Conservation (phyloP, 2,888 invertebrate genomes). For the Amphimallon solstitiale region DNA sequence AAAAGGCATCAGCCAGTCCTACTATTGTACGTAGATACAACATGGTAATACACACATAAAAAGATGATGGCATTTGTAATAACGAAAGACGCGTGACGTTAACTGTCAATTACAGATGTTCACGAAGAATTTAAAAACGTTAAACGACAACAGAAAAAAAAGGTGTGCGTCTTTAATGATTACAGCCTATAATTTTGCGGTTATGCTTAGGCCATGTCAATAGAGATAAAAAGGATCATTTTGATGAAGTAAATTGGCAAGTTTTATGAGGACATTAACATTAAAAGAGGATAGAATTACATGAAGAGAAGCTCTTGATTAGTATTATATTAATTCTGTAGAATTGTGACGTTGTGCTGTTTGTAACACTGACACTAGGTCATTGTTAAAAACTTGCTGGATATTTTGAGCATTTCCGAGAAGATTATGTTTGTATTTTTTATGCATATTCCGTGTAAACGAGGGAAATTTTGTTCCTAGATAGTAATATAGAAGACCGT, state of each 20-base stretch:
- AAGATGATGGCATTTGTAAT: background rate
- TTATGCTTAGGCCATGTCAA: background rate
- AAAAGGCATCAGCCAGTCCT: background rate
- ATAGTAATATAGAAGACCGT: no score
- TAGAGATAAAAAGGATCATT: background rate
- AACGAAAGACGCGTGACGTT: background rate
- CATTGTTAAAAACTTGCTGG: no score
- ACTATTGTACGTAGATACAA: no score
- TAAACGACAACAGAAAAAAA: background rate
- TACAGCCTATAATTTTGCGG: background rate
- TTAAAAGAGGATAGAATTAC: background rate
- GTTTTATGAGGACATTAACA: constrained; percentile 8
- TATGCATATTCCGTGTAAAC: no score
- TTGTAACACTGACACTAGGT: no score
- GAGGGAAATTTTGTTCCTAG: no score
- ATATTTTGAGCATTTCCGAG: no score
- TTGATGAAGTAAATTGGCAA: background rate
- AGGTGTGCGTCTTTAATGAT: background rate
- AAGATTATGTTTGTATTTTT: no score
- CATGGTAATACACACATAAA: background rate
- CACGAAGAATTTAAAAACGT: background rate
- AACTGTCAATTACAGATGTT: background rate
- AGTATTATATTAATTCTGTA: no score
- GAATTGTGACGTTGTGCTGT: no score
- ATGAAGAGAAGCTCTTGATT: background rate